Evolutionary conservation across 2,888 invertebrate species (phyloP).

Genomic region (Neoitamus cyanurus): DNA sequence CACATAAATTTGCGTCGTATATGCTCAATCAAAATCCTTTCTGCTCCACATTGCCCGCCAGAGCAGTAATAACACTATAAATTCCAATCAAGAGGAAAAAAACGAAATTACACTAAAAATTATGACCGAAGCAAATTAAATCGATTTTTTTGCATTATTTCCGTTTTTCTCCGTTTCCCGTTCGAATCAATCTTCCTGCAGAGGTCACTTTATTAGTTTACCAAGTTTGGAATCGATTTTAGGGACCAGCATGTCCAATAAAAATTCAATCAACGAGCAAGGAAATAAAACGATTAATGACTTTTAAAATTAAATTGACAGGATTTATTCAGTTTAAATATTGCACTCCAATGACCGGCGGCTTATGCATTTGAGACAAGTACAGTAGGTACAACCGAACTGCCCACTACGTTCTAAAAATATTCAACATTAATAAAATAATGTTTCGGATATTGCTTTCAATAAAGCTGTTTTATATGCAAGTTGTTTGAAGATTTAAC

Average conservation of each 20-base stretch:
- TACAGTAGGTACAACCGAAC: not conserved
- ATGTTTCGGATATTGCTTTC: not conserved
- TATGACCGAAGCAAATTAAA: constrained; percentile 6
- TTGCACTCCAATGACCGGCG: not conserved
- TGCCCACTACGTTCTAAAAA: not conserved
- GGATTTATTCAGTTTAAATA: not conserved
- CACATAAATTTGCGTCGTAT: constrained; percentile 1
- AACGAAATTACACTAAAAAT: constrained; percentile 9
- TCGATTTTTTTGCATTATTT: constrained; percentile 25
- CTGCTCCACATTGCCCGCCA: not conserved
- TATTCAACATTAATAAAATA: not conserved
- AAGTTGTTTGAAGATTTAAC: not conserved
- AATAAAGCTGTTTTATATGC: not conserved
- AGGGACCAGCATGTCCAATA: not conserved
- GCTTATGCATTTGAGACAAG: not conserved
- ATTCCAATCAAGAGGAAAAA: not conserved
- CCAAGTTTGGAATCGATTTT: constrained; percentile 9
- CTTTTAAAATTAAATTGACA: not conserved
- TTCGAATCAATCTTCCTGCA: not conserved
- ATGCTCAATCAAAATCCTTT: constrained; percentile 1
- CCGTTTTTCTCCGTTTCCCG: constrained; percentile 12
- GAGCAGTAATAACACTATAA: not conserved
- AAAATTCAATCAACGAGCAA: constrained; percentile 1
- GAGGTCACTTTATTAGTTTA: constrained; percentile 17
- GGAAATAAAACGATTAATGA: constrained; percentile 5